Conservation (phyloP, 2,797 vertebrate species). For the Champsocephalus esox region DNA sequence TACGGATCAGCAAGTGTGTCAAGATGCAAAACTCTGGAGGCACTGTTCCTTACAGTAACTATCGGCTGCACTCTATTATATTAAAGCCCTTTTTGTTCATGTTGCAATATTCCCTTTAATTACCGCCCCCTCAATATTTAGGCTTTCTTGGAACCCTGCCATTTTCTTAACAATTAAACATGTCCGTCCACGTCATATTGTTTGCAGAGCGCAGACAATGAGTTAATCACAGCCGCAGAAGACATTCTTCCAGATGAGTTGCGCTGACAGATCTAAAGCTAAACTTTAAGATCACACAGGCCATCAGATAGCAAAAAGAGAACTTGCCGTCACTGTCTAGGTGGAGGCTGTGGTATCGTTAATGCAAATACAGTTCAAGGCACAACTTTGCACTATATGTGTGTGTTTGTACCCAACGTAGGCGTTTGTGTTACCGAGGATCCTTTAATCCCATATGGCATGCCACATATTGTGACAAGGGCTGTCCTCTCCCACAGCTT, state of each 20-base stretch:
- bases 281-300: constrained; percentile 44
- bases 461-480: constrained; percentile 73
- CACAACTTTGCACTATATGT: constrained; percentile 36
- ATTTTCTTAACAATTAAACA: background rate
- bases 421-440: constrained; percentile 43
- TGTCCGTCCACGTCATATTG: background rate
- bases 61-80: constrained; percentile 8
- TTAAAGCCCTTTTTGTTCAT: background rate
- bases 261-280: constrained; percentile 19
- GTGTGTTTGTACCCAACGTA: constrained; percentile 33
- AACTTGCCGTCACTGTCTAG: constrained; percentile 25
- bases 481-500: constrained; percentile 69
- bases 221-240: background rate
- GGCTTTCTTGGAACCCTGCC: background rate
- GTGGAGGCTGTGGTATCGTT: constrained; percentile 15
- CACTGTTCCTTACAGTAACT: constrained; percentile 2
- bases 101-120: background rate
- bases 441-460: constrained; percentile 73
- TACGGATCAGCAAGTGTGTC: constrained; percentile 3
- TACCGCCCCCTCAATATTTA: constrained; percentile 4
- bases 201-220: constrained; percentile 2
- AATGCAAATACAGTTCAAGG: constrained; percentile 53
- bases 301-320: constrained; percentile 25
- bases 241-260: constrained; percentile 1
- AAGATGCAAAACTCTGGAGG: background rate